Base-by-base conservation (phyloP, 2,113 vertebrate genomes). In the Grallaria varia region DNA sequence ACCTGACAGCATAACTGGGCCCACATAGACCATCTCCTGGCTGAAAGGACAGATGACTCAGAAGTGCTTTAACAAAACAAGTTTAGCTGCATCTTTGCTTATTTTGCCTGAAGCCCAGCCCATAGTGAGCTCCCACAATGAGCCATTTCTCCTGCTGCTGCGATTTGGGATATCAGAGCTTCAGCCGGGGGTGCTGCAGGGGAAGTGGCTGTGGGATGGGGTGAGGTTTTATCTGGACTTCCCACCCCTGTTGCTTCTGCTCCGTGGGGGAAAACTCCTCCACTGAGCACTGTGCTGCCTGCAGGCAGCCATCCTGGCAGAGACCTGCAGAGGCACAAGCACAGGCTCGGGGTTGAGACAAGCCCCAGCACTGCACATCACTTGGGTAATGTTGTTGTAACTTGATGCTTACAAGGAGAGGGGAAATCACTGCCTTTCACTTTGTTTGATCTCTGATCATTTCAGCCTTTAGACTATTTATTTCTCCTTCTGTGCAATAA, bases 401-500 rank as follows among this genome's bases (percentile, higher is more conserved):
- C n/a, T 37, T 59, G 58, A 35, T 23, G 25, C 37, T 59, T 74
- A 27, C 14, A 42, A 68, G 37, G 52, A 63, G 31, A 8, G 40
- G 56, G 49, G 15, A 76, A 86, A 81, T 81, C 40, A 24, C 80
- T 91, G 84, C 37, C 49, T 87, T 88, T 94, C 37, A 21, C 47
- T 91, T 93, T 19, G 23, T 94, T 91, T 88, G 11, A 42, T 68
- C 56, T 81, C 52, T 49, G 17, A 85, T 69, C 5, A 2, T 87
- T 94, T 75, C 47, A 68, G 8, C 63, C 37, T 83, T 67, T 67
- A 53, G 68, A 69, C 87, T 89, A 86, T 94, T 92, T 93, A 80
- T 94, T 96, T 93, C 63, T 96, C 18, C 23, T 83, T 68, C 64
- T 75, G 73, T 87, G 72, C 62, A 94, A 92, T 96, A 94, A 96